These are phyloP conservation scores for Trypoxylus dichotomus DNA, from an alignment of 1,140 invertebrate genomes.

Conservation along the genomic window DNA sequence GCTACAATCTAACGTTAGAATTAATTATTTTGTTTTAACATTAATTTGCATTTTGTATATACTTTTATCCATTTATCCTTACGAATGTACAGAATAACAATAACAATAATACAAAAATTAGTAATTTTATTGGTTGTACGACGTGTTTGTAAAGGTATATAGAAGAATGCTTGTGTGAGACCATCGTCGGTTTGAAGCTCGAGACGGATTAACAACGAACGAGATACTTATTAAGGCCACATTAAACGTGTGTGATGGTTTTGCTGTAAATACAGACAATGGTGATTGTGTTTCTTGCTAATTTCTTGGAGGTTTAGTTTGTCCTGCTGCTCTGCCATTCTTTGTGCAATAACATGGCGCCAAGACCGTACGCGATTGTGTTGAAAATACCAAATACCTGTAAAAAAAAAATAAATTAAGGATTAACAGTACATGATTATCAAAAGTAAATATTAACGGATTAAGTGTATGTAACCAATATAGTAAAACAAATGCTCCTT, in stretches of 20 bases:
- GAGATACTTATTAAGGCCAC: not conserved
- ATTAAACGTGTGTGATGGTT: not conserved
- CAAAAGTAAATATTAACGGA: too few relatives aligned
- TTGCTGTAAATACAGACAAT: not conserved
- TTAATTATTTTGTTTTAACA: conserved; percentile 12
- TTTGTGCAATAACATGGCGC: conserved; percentile 1
- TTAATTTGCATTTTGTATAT: not conserved
- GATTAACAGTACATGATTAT: not conserved
- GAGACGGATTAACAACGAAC: not conserved
- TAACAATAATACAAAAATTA: not conserved
- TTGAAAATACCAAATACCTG: conserved; percentile 27
- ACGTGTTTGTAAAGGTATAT: conserved; percentile 1
- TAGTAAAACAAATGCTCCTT: too few relatives aligned
- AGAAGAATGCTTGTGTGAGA: not conserved
- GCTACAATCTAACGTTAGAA: not conserved
- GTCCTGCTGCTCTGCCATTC: conserved; percentile 27
- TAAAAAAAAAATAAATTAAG: not conserved
- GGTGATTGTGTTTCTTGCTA: conserved; percentile 16
- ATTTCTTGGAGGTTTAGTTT: not conserved
- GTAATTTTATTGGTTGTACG: not conserved
- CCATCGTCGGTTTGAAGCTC: not conserved
- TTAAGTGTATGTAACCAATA: too few relatives aligned
- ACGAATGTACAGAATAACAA: not conserved
- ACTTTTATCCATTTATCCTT: not conserved
- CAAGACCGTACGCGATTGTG: conserved; percentile 11